Conservation (phyloP, 2,888 invertebrate species). For the Eilema caniola region DNA sequence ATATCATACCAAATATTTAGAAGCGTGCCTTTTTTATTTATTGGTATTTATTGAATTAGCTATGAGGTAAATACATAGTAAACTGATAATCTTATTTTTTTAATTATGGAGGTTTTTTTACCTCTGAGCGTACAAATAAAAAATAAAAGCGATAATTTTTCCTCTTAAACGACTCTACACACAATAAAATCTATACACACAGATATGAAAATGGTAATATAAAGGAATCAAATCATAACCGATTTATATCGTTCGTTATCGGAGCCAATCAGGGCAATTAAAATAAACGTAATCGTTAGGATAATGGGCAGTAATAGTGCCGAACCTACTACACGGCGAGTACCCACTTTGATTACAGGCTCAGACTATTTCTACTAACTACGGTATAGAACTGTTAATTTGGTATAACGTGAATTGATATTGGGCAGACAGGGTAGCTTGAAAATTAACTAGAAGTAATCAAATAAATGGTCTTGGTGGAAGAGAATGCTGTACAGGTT, state of each 20-base stretch:
- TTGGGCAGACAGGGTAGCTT: constrained; percentile 31
- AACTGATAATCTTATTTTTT: too few relatives aligned
- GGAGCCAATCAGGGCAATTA: constrained; percentile 60
- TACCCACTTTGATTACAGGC: constrained; percentile 34
- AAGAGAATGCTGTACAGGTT: background rate
- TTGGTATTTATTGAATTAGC: too few relatives aligned
- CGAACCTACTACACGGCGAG: constrained; percentile 29
- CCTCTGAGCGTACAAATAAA: background rate
- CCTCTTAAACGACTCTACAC: constrained; percentile 22
- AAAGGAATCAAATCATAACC: constrained; percentile 45
- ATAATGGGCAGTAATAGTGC: constrained; percentile 61
- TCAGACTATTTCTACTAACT: constrained; percentile 53
- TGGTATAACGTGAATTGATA: constrained; percentile 45
- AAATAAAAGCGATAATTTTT: background rate
- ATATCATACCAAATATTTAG: too few relatives aligned
- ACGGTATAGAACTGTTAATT: constrained; percentile 48
- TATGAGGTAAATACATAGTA: background rate
- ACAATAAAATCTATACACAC: constrained; percentile 20
- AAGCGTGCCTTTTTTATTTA: too few relatives aligned
- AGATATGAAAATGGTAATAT: constrained; percentile 38
- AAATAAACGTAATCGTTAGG: constrained; percentile 63
- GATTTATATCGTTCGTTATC: constrained; percentile 55
- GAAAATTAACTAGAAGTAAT: constrained; percentile 32
- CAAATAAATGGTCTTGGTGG: constrained; percentile 2
- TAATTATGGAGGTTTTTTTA: too few relatives aligned